phyloP scores from a whole-genome alignment of 2,113 vertebrate genomes.

The Cyprinodon tularosa region DNA sequence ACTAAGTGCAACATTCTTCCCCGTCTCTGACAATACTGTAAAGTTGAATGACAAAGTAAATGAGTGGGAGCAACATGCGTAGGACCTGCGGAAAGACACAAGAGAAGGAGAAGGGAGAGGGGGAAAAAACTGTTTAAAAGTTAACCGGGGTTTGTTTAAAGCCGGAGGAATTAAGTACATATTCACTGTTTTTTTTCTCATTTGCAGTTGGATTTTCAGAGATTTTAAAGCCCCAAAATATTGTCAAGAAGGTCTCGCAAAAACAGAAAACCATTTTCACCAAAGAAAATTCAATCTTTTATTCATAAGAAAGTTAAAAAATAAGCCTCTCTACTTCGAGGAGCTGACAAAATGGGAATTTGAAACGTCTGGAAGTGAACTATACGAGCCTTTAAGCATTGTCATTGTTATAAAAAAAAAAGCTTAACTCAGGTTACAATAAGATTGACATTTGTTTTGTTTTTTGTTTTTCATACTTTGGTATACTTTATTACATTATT shows the following conservation, averaged over 20 bases:
- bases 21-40: conserved; percentile 47
- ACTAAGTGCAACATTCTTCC: conserved; percentile 28
- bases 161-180: not conserved
- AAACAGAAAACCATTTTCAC: not conserved
- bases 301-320: not conserved
- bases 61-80: conserved; percentile 15
- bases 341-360: not conserved
- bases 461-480: not conserved
- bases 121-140: conserved; percentile 22
- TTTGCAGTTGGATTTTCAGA: not conserved
- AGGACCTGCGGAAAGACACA: conserved; percentile 11
- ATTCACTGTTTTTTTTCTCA: not conserved
- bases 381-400: not conserved
- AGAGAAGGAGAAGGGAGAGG: not conserved
- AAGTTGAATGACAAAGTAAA: conserved; percentile 37
- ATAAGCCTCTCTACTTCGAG: not conserved
- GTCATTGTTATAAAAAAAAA: not conserved
- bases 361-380: not conserved
- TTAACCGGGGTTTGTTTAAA: conserved; percentile 6
- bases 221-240: not conserved
- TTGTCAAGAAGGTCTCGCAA: not conserved
- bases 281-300: not conserved
- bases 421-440: not conserved
- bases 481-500: too few relatives aligned
- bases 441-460: not conserved